Percentiles rank a stretch among this genome's conserved stretches.
Evolutionary conservation across 2,888 invertebrate species (phyloP).

Genomic region (Clusia tigrina): DNA sequence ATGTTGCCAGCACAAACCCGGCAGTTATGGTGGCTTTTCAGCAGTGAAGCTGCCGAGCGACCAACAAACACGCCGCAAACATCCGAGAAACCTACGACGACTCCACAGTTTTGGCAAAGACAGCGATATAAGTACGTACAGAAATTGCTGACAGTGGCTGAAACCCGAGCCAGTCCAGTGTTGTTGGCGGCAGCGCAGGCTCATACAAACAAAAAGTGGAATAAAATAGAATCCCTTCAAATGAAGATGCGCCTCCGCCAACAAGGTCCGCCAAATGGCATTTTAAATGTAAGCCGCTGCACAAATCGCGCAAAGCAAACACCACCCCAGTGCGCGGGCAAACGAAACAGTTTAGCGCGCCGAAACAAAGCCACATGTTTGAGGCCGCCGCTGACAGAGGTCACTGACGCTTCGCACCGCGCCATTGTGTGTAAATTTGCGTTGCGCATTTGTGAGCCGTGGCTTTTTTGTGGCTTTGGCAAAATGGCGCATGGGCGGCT

Average conservation of each 20-base stretch:
- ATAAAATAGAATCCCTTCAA: neutral
- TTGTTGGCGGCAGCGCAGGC: neutral
- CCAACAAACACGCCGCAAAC: neutral
- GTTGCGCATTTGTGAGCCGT: slow-evolving; percentile 8
- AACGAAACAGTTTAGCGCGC: neutral
- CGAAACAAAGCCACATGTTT: neutral
- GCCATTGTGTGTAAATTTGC: slow-evolving; percentile 10
- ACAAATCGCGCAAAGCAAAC: neutral
- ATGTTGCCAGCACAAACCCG: neutral
- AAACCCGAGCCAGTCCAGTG: neutral
- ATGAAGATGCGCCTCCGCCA: neutral
- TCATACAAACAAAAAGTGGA: neutral
- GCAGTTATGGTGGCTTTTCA: neutral
- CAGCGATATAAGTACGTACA: neutral
- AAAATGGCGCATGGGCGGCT: neutral
- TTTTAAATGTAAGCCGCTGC: neutral
- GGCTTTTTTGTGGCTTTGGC: neutral
- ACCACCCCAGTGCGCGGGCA: neutral
- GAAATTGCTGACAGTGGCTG: too few relatives aligned
- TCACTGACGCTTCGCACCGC: neutral
- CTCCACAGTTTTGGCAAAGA: neutral
- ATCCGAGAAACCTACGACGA: neutral
- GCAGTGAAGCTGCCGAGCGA: neutral
- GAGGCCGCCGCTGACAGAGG: neutral
- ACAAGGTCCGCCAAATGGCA: neutral